Conservation (phyloP, 2,888 invertebrate genomes). For the Zhengitettix transpicula region DNA sequence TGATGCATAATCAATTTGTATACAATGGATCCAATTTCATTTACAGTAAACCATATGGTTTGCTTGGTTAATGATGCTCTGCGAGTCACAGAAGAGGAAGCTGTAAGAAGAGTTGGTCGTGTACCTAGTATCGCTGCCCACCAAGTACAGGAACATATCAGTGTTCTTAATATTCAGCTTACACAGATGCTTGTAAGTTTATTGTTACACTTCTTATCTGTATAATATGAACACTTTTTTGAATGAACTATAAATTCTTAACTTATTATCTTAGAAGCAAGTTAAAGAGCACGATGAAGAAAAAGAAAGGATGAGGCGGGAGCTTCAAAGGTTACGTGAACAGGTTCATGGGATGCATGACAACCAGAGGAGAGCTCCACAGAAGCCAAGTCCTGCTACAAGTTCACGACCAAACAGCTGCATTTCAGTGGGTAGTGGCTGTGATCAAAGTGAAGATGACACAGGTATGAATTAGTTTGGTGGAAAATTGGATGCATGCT, state of each 20-base stretch:
- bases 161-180: slow-evolving; percentile 44
- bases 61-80: slow-evolving; percentile 37
- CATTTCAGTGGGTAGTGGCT: slow-evolving; percentile 13
- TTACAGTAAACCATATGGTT: slow-evolving; percentile 34
- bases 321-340: slow-evolving; percentile 53
- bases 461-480: slow-evolving; percentile 6
- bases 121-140: slow-evolving; percentile 42
- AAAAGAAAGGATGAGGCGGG: slow-evolving; percentile 50
- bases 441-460: slow-evolving; percentile 15
- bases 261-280: slow-evolving; percentile 37
- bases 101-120: slow-evolving; percentile 26
- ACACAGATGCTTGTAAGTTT: slow-evolving; percentile 47
- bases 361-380: slow-evolving; percentile 15
- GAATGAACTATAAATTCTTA: too few relatives aligned
- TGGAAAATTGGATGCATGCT: too few relatives aligned
- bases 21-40: background rate
- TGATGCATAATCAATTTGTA: too few relatives aligned
- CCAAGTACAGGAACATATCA: slow-evolving; percentile 43
- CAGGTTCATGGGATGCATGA: slow-evolving; percentile 40
- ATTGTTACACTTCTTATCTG: background rate
- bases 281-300: slow-evolving; percentile 61
- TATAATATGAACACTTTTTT: too few relatives aligned
- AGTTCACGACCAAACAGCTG: slow-evolving; percentile 20
- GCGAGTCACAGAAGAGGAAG: slow-evolving; percentile 36
- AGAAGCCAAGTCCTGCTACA: slow-evolving; percentile 11